Evolutionary conservation across 2,888 invertebrate species (phyloP), one percentile per base, ranked within the genome.

Genomic region (Mayetiola destructor): DNA sequence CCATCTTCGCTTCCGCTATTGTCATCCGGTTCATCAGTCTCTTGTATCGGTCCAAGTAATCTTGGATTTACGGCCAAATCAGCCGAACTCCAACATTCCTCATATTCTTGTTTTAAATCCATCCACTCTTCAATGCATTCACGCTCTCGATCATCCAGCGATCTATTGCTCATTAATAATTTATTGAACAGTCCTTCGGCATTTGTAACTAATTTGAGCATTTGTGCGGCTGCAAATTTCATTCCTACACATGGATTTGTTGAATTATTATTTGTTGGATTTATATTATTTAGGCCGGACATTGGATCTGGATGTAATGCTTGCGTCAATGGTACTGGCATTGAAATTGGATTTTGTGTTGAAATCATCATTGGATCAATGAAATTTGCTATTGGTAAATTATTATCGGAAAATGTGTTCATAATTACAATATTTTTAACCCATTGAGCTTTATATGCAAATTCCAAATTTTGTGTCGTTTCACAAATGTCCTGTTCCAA

Each of bases 21-120:
- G 59, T 80, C 80, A 65, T 80, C 78, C 2, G 75, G 77, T 62
- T 80, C 80, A 64, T 79, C 80, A 8, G 77, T 77, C 63, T 79
- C 80, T 60, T 70, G 67, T 10, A 72, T 71, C 27, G 72, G 70
- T 61, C 66, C 73, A 63, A 67, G 66, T 61, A 66, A 67, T 55
- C 69, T 68, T 16, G 66, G 67, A 48, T 55, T 56, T 1, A 64
- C 65, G 8, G 69, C 67, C 0, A 64, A 66, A 61, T 71, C 71
- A 16, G 66, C 69, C 1, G 72, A 71, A 57, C 70, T 72, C 2
- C 72, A 76, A 67, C 88, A 88, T 66, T 89, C 88, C 69, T 89
- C 88, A 70, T 88, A 89, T 70, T 90, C 90, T 63, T 88, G 88
- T 66, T 89, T 89, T 60, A 88, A 73, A 64, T 85, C 87, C 18